Conservation (phyloP, 2,797 vertebrate species). For the Carapus acus region DNA sequence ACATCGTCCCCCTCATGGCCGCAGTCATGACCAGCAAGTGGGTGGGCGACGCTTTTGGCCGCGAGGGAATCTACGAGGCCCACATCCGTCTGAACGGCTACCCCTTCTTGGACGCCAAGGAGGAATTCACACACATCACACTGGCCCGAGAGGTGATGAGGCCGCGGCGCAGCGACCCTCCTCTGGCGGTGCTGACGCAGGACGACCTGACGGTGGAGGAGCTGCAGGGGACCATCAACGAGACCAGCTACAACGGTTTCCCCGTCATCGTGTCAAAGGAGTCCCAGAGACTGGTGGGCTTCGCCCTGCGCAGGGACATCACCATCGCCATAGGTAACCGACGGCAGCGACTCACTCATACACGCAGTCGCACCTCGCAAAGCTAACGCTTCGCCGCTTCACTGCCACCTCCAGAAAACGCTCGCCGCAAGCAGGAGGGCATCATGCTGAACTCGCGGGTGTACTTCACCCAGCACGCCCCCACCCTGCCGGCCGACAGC, state of each 20-base stretch:
- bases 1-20: constrained; percentile 98
- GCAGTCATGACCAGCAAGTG: constrained; percentile 99
- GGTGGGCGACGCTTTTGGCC: constrained; percentile 97
- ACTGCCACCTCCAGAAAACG: constrained; percentile 78
- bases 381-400: background rate
- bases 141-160: constrained; percentile 96
- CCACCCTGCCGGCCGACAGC: constrained; percentile 93
- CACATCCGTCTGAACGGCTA: constrained; percentile 98
- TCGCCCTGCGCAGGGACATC: constrained; percentile 94
- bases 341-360: too few relatives aligned
- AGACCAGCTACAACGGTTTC: constrained; percentile 96
- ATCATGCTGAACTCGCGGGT: constrained; percentile 92
- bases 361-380: too few relatives aligned
- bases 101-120: constrained; percentile 96
- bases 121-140: constrained; percentile 97
- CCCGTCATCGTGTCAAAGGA: constrained; percentile 98
- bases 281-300: constrained; percentile 94
- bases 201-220: constrained; percentile 97
- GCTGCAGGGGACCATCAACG: constrained; percentile 88
- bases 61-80: constrained; percentile 96
- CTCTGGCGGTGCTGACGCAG: constrained; percentile 90
- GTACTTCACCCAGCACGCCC: constrained; percentile 96
- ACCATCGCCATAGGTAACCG: constrained; percentile 85
- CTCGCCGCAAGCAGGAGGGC: constrained; percentile 93
- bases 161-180: constrained; percentile 84